phyloP scores from a whole-genome alignment of 2,797 vertebrate species.

The Chelonia mydas region DNA sequence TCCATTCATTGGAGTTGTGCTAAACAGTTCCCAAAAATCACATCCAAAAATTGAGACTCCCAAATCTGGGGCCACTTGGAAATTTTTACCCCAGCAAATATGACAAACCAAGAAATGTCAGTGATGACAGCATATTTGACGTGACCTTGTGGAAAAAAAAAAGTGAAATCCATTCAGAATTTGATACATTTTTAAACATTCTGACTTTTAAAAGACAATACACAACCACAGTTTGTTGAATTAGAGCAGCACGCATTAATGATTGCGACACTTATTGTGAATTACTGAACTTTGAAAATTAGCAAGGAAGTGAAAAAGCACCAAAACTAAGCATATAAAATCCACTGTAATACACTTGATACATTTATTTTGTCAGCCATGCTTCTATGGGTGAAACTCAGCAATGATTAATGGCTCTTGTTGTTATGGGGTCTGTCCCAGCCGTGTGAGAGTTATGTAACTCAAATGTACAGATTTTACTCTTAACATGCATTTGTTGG shows the following conservation, averaged over 20 bases:
- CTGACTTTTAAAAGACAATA: neutral
- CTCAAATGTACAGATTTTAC: neutral
- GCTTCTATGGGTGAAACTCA: neutral
- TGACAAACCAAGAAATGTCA: neutral
- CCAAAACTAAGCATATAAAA: neutral
- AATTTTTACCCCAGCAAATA: neutral
- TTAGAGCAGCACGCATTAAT: neutral
- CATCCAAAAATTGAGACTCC: neutral
- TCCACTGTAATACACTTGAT: neutral
- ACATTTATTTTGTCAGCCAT: neutral
- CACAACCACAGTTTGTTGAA: neutral
- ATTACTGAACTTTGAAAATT: neutral
- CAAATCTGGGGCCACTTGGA: neutral
- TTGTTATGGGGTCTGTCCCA: neutral
- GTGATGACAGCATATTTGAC: neutral
- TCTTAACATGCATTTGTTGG: neutral
- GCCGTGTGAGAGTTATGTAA: neutral
- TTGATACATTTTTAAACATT: neutral
- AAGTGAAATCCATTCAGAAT: neutral
- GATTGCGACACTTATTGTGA: neutral
- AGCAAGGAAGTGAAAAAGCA: neutral
- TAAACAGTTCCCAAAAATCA: neutral
- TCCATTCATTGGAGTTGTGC: neutral
- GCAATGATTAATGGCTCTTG: neutral
- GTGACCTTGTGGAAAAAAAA: neutral